Evolutionary conservation across 2,113 vertebrate species (phyloP).

Genomic region (Melospiza georgiana): DNA sequence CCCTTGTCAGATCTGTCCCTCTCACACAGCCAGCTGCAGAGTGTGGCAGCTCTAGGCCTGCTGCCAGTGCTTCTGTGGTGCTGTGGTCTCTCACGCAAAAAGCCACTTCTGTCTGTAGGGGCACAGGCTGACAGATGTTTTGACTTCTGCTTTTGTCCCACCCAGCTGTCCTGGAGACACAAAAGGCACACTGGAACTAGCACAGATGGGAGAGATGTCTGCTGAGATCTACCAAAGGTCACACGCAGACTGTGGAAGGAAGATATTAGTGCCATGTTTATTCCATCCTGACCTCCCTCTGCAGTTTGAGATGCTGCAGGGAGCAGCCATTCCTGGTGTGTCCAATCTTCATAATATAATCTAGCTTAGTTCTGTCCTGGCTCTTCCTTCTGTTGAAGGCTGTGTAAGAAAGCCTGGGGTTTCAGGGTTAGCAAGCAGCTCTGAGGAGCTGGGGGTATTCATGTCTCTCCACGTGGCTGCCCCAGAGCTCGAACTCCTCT

Average conservation of each 20-base stretch:
- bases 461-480: neutral
- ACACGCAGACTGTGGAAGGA: neutral
- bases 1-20: slow-evolving; percentile 45
- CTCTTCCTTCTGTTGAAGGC: neutral
- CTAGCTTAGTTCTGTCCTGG: neutral
- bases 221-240: slow-evolving; percentile 3
- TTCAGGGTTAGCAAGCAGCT: neutral
- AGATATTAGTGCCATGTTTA: neutral
- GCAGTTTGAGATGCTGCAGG: neutral
- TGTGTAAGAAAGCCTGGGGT: neutral
- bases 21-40: neutral
- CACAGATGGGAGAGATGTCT: neutral
- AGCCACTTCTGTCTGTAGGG: neutral
- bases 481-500: neutral
- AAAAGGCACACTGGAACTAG: neutral
- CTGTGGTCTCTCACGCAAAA: slow-evolving; percentile 37
- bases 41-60: slow-evolving; percentile 39
- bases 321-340: neutral
- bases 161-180: neutral
- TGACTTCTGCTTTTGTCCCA: neutral
- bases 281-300: neutral
- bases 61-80: neutral
- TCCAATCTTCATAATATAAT: neutral
- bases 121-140: slow-evolving; percentile 41
- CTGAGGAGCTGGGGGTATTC: neutral